These are phyloP conservation scores for Chymomyza caudatula DNA, from an alignment of 2,888 invertebrate species.

Conservation along the genomic window DNA sequence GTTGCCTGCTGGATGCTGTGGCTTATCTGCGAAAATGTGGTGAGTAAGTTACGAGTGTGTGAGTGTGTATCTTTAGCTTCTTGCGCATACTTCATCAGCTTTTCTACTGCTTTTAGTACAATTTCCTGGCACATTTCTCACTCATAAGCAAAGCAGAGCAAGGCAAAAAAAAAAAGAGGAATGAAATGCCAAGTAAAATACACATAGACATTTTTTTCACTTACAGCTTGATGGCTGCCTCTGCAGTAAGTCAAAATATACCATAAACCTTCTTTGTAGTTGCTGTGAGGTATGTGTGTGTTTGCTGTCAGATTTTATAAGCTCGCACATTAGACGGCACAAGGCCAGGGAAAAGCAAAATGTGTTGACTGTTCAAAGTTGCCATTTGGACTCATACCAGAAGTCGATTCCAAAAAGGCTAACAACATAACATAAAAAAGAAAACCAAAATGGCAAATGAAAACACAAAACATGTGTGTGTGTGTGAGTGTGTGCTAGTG, in stretches of 20 bases:
- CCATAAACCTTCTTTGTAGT: conserved; percentile 20
- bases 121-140: conserved; percentile 65
- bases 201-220: conserved; percentile 52
- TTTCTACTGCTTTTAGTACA: conserved; percentile 55
- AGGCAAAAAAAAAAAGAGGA: neutral
- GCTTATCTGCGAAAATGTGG: conserved; percentile 43
- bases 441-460: neutral
- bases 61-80: neutral
- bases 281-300: neutral
- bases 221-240: conserved; percentile 50
- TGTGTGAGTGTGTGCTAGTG: conserved; percentile 4
- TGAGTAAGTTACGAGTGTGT: neutral
- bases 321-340: neutral
- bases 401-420: neutral
- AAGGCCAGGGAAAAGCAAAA: neutral
- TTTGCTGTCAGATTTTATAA: neutral
- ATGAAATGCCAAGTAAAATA: conserved; percentile 4
- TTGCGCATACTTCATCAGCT: conserved; percentile 5
- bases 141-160: conserved; percentile 18
- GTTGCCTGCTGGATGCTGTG: conserved; percentile 33
- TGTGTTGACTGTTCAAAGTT: conserved; percentile 3
- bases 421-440: neutral
- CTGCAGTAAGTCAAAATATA: conserved; percentile 59
- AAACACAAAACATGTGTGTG: neutral
- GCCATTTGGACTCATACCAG: neutral